Conservation (phyloP, 2,888 invertebrate genomes). For the Entomobrya multifasciata region DNA sequence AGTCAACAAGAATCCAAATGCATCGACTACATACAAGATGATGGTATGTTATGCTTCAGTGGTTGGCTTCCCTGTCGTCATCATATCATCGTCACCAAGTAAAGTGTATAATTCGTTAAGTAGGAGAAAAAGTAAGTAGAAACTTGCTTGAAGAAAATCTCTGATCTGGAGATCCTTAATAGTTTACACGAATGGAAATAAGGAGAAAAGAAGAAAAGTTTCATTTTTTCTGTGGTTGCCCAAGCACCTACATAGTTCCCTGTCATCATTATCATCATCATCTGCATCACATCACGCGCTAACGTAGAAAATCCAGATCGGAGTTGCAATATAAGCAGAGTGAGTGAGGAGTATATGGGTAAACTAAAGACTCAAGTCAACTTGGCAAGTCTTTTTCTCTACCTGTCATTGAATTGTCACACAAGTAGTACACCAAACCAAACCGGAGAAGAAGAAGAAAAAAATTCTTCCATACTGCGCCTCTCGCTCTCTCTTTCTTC, state of each 20-base stretch:
- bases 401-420: constrained; percentile 70
- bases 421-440: constrained; percentile 15
- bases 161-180: constrained; percentile 37
- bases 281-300: neutral
- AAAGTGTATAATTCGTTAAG: constrained; percentile 30
- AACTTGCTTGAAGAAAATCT: constrained; percentile 18
- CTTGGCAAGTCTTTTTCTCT: constrained; percentile 45
- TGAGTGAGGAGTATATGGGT: too few species aligned
- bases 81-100: neutral
- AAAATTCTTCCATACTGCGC: constrained; percentile 26
- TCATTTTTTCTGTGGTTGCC: neutral
- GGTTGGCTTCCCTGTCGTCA: neutral
- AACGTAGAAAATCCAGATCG: neutral
- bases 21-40: too few species aligned
- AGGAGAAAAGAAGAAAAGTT: neutral
- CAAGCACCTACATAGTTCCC: neutral
- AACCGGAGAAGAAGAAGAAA: constrained; percentile 38
- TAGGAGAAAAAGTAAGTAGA: constrained; percentile 21
- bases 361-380: constrained; percentile 34
- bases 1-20: neutral
- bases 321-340: neutral
- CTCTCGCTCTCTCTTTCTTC: neutral
- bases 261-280: constrained; percentile 29
- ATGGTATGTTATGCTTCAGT: too few species aligned
- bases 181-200: neutral